These are phyloP conservation scores for Asbolus verrucosus DNA, from an alignment of 1,140 invertebrate species.

Conservation along the genomic window DNA sequence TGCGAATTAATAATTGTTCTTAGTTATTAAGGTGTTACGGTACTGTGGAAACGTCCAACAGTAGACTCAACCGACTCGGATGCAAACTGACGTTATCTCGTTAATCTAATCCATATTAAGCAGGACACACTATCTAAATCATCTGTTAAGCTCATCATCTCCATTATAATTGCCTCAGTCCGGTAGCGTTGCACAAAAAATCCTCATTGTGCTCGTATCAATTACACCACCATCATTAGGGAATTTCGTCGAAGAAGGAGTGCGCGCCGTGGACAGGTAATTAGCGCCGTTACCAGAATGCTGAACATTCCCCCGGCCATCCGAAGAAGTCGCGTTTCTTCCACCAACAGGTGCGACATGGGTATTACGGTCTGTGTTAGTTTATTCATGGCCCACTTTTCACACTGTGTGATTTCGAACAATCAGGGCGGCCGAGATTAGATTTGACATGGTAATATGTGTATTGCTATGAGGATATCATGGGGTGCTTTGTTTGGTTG, in stretches of 20 bases:
- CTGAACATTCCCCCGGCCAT: constrained; percentile 19
- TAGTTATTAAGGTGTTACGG: constrained; percentile 37
- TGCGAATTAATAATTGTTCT: constrained; percentile 39
- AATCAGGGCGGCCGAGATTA: constrained; percentile 50
- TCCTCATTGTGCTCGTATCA: background rate
- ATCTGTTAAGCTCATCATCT: constrained; percentile 15
- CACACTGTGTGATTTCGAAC: constrained; percentile 49
- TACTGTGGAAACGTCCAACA: constrained; percentile 32
- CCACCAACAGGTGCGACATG: constrained; percentile 21
- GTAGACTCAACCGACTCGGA: constrained; percentile 20
- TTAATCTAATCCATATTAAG: constrained; percentile 38
- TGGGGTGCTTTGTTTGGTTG: too few species aligned
- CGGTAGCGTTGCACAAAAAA: constrained; percentile 5
- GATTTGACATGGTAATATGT: constrained; percentile 50
- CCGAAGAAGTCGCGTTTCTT: too few species aligned
- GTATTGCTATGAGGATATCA: constrained; percentile 50
- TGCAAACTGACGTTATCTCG: constrained; percentile 37
- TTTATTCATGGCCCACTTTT: constrained; percentile 49
- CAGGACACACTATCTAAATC: constrained; percentile 35
- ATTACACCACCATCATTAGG: background rate
- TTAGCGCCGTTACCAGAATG: constrained; percentile 49
- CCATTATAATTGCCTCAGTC: constrained; percentile 10
- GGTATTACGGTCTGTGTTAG: background rate
- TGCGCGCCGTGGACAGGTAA: constrained; percentile 52
- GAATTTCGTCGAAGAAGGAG: constrained; percentile 46